Conservation (phyloP, 2,888 invertebrate species). For the Melinaea menophilus region DNA sequence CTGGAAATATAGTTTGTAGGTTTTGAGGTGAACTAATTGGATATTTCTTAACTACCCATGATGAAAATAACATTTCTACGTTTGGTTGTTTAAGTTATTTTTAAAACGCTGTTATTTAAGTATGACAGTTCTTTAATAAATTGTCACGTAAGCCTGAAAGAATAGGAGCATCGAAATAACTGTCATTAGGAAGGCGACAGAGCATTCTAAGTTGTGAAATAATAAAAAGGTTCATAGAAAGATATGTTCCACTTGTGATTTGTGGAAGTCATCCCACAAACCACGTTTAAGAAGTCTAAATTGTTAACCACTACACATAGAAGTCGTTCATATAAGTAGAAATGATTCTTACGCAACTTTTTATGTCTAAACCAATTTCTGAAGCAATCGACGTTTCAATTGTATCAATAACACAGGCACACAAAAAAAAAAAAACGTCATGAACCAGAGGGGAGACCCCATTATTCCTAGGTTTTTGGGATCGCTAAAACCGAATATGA, state of each 20-base stretch:
- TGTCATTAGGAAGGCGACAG: conserved; percentile 26
- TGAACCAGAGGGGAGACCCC: no score
- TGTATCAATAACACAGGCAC: no score
- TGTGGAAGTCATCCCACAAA: background rate
- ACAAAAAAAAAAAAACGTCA: no score
- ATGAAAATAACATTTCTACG: background rate
- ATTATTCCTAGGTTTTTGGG: no score
- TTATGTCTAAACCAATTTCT: no score
- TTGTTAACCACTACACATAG: no score
- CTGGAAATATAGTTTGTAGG: conserved; percentile 56
- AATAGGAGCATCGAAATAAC: conserved; percentile 19
- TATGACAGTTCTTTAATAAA: conserved; percentile 24
- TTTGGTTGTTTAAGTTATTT: background rate
- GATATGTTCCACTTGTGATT: conserved; percentile 12
- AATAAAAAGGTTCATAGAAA: conserved; percentile 25
- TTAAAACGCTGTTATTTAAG: background rate
- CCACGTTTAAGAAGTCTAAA: no score
- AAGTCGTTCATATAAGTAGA: no score
- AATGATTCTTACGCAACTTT: no score
- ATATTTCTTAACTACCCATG: no score
- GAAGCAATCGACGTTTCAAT: no score
- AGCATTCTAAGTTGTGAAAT: conserved; percentile 24
- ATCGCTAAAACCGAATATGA: no score
- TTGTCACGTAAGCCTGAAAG: conserved; percentile 28
- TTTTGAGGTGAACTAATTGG: background rate